Percentiles rank a stretch among this genome's conserved stretches.
phyloP scores from a whole-genome alignment of 2,888 invertebrate species.

The Anagyrus pseudococci region DNA sequence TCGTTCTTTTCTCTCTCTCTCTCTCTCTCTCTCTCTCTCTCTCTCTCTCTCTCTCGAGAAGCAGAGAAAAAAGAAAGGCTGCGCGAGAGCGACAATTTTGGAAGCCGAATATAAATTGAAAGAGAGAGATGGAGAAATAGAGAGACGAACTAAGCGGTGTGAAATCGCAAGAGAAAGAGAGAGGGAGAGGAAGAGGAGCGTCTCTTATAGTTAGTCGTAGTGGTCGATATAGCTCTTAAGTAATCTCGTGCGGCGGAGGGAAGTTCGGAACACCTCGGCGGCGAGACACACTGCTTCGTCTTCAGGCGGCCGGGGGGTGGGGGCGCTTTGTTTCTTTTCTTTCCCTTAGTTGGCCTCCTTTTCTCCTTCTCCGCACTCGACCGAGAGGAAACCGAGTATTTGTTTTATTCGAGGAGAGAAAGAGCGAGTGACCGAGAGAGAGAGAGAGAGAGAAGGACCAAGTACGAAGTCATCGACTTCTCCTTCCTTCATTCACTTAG shows the following conservation, averaged over 20 bases:
- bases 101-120: too few relatives aligned
- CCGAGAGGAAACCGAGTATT: conserved; percentile 28
- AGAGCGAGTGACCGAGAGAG: too few relatives aligned
- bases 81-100: too few relatives aligned
- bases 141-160: too few relatives aligned
- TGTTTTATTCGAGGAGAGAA: conserved; percentile 27
- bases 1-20: too few relatives aligned
- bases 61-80: too few relatives aligned
- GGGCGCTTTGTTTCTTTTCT: conserved; percentile 3
- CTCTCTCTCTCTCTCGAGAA: not conserved
- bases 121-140: too few relatives aligned
- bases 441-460: not conserved
- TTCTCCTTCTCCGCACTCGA: conserved; percentile 9
- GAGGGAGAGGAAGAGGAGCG: not conserved
- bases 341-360: not conserved
- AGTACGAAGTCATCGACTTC: conserved; percentile 33
- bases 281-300: not conserved
- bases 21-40: too few relatives aligned
- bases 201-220: conserved; percentile 8
- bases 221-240: conserved; percentile 27
- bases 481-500: conserved; percentile 35
- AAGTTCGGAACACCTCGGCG: conserved; percentile 24
- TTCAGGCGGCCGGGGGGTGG: too few relatives aligned
- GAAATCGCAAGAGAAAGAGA: conserved; percentile 3
- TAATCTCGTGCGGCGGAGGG: conserved; percentile 25